Base-by-base conservation (phyloP, 2,113 vertebrate genomes). In the Nothoprocta perdicaria region DNA sequence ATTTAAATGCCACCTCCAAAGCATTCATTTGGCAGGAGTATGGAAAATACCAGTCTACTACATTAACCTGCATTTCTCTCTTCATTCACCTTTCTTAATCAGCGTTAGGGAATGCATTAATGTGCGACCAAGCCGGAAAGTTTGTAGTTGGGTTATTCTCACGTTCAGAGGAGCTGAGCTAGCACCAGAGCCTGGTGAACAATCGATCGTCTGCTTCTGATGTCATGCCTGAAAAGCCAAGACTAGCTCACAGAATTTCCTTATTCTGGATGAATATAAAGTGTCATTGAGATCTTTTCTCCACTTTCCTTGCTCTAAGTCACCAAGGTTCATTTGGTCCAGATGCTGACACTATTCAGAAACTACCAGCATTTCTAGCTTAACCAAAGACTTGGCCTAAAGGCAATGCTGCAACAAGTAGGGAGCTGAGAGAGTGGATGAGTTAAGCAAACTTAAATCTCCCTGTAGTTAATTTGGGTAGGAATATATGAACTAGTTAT, bases 111-210 rank as follows among this genome's bases (percentile, higher is more conserved):
- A 88, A 86, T 68, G 40, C 48, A 86, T 71, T 78, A 89, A 65
- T 3, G 5, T 63, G 48, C 40, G 40, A 23, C 62, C 90, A 78
- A 86, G 69, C 88, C 90, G 68, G 88, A 92, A 33, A 60, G 31
- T 91, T 95, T 94, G 76, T 90, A 93, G 88, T 40, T 61, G 43
- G 71, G 62, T 23, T 93, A 91, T 89, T 48, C 19, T 86, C 43
- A 7, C 62, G 24, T 73, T 78, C 0, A 0, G 29, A 93, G 58
- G 3, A 91, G 83, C 66, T 92, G 83, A 86, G 61, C 29, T 88
- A 90, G 43, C 66, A 75, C 9, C 29, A 73, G 48, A 86, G 13
- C 9, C 57, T 65, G 31, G 46, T 71, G 52, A 53, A 92, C 15
- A 63, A 27, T 79, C 77, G 85, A 31, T 79, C 80, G 88, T 43